Evolutionary conservation across 2,113 vertebrate genomes (phyloP), one percentile per base, ranked within the genome.

Genomic region (Proterorhinus semilunaris): DNA sequence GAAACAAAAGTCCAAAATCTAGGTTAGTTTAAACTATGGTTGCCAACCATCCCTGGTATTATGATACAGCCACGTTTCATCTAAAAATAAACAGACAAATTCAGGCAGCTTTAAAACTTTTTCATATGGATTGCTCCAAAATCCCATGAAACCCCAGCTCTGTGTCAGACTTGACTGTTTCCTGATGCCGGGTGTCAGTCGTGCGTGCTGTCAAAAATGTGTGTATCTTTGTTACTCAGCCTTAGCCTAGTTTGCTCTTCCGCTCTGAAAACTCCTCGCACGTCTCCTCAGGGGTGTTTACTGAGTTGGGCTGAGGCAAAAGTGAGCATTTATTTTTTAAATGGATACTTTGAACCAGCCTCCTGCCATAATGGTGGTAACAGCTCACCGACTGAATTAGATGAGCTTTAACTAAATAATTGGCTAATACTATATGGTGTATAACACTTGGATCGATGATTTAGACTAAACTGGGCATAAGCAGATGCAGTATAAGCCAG

Each of bases 221-320:
- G 48, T 49, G 48, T 49, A 58, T 36, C 57, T 63, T 43, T 64
- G 27, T 64, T 74, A 70, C 54, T 72, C 71, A 75, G 51, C 55
- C 52, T 73, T 65, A 77, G 58, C 62, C 74, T 73, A 76, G 54
- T 86, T 85, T 83, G 65, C 11, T 54, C 8, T 76, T 75, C 68
- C 44, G 13, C 1, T 4, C 52, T 52, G 59, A 43, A 61, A 83
- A 78, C 68, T 46, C 68, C 69, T 69, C 15, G 11, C 74, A 45
- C 46, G 16, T 63, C 62, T 73, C 80, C 75, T 68, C 75, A 50
- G 52, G 69, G 54, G 73, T 72, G 81, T 80, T 80, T 72, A 76
- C 47, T 72, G 49, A 74, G 73, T 17, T 75, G 70, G 66, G 68
- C 50, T 74, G 65, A 79, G 65, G 66, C 70, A 3, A 67, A 46